Conservation (phyloP, 2,888 invertebrate species). For the Drymonia ruficornis region DNA sequence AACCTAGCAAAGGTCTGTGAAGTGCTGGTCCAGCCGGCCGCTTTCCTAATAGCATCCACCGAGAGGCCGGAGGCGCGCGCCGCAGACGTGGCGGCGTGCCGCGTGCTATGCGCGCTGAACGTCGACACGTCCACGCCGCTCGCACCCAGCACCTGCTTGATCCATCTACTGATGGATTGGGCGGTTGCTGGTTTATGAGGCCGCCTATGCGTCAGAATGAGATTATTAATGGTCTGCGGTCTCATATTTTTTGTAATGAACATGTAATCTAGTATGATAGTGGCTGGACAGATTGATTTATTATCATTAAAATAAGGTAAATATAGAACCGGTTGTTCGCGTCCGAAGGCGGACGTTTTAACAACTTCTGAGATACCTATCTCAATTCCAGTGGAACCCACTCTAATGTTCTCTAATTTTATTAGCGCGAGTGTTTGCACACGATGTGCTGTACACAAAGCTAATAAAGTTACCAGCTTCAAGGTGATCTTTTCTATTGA, state of each 20-base stretch:
- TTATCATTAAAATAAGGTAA: constrained; percentile 11
- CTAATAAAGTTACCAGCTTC: constrained; percentile 9
- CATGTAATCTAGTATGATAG: constrained; percentile 5
- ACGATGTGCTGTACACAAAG: constrained; percentile 12
- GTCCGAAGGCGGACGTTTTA: constrained; percentile 7
- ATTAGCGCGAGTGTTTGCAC: no score
- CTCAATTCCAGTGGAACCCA: constrained; percentile 1
- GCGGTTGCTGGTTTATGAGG: constrained; percentile 8
- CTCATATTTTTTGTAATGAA: constrained; percentile 3
- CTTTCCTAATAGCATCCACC: constrained; percentile 11
- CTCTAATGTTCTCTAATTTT: constrained; percentile 10
- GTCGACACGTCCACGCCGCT: constrained; percentile 9
- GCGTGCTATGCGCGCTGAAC: constrained; percentile 10
- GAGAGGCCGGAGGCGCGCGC: constrained; percentile 6
- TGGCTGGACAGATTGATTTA: constrained; percentile 11
- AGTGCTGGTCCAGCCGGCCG: constrained; percentile 12
- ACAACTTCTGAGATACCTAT: constrained; percentile 10
- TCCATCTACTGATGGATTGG: constrained; percentile 7
- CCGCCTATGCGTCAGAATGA: constrained; percentile 8
- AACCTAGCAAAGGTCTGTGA: constrained; percentile 10
- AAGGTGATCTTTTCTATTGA: constrained; percentile 7
- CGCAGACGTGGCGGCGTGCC: constrained; percentile 14
- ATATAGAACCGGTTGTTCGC: constrained; percentile 1
- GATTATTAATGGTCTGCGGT: neutral
- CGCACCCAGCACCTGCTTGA: constrained; percentile 5